Evolutionary conservation across 1,140 invertebrate species (phyloP).

Genomic region (Danaus plexippus): DNA sequence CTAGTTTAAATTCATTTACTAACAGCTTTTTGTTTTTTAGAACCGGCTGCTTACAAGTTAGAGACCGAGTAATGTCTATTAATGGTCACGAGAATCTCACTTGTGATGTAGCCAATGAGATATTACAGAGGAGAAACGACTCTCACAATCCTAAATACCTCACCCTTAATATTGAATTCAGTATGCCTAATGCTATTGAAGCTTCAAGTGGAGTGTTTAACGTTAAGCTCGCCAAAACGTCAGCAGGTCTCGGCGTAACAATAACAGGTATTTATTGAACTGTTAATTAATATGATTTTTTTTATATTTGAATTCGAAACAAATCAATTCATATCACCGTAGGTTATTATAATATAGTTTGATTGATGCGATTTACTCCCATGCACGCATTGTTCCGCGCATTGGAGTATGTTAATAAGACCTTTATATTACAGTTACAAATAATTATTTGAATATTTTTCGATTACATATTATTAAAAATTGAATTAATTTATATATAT

Average conservation of each 20-base stretch:
- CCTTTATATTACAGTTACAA: too few species aligned
- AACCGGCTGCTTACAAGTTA: conserved; percentile 83
- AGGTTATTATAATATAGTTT: too few species aligned
- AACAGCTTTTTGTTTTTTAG: conserved; percentile 23
- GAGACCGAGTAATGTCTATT: conserved; percentile 86
- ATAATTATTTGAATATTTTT: too few species aligned
- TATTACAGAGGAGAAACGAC: conserved; percentile 64
- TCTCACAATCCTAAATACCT: conserved; percentile 60
- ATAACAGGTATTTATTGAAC: conserved; percentile 77
- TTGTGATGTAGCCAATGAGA: conserved; percentile 64
- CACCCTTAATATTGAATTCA: conserved; percentile 85
- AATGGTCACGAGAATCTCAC: conserved; percentile 80
- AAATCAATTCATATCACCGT: too few species aligned
- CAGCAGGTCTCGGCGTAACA: conserved; percentile 87
- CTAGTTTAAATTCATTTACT: too few species aligned
- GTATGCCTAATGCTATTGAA: conserved; percentile 93
- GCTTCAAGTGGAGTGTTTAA: conserved; percentile 91
- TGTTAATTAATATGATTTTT: not conserved
- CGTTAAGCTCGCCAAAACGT: conserved; percentile 88
- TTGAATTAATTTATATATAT: too few species aligned
- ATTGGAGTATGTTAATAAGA: too few species aligned
- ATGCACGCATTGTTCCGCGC: too few species aligned
- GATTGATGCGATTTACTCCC: too few species aligned
- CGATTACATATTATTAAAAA: too few species aligned
- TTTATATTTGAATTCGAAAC: too few species aligned